These are phyloP conservation scores for Microctenopoma steveboyesi DNA, from an alignment of 2,797 vertebrate genomes.

Conservation along the genomic window DNA sequence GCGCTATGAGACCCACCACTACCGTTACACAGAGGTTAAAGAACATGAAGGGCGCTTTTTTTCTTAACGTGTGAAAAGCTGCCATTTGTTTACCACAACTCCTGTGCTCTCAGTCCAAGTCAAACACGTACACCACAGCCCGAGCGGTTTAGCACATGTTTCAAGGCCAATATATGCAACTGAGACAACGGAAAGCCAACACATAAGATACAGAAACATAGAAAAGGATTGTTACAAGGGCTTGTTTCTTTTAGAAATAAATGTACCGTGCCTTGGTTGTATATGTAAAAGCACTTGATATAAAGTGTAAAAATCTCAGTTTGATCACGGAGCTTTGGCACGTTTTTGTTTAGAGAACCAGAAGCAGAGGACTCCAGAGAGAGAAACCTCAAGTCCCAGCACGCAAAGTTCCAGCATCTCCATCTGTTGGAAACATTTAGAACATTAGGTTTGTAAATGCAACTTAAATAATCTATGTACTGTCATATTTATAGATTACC, in stretches of 20 bases:
- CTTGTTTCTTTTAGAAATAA: background rate
- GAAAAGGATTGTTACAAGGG: no score
- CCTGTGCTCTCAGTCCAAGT: slow-evolving; percentile 22
- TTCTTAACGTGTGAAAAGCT: slow-evolving; percentile 25
- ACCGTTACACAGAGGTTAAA: slow-evolving; percentile 20
- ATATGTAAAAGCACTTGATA: background rate
- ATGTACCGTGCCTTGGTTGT: background rate
- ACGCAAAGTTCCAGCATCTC: slow-evolving; percentile 73
- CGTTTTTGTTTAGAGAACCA: slow-evolving; percentile 62
- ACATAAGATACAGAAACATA: slow-evolving; percentile 1
- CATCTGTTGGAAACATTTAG: slow-evolving; percentile 64
- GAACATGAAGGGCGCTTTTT: slow-evolving; percentile 28
- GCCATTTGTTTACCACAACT: slow-evolving; percentile 53
- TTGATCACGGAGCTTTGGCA: slow-evolving; percentile 24
- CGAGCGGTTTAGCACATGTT: slow-evolving; percentile 7
- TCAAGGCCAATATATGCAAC: slow-evolving; percentile 8
- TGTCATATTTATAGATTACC: slow-evolving; percentile 41
- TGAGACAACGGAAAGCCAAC: slow-evolving; percentile 21
- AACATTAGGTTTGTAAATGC: background rate
- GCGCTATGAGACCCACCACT: background rate
- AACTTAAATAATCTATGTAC: background rate
- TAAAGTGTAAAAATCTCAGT: background rate
- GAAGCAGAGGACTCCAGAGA: slow-evolving; percentile 73
- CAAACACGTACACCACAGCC: slow-evolving; percentile 51
- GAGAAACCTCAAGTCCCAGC: slow-evolving; percentile 60